These are phyloP conservation scores for Pangasius mekongensis DNA, from an alignment of 2,797 vertebrate genomes.

Conservation along the genomic window DNA sequence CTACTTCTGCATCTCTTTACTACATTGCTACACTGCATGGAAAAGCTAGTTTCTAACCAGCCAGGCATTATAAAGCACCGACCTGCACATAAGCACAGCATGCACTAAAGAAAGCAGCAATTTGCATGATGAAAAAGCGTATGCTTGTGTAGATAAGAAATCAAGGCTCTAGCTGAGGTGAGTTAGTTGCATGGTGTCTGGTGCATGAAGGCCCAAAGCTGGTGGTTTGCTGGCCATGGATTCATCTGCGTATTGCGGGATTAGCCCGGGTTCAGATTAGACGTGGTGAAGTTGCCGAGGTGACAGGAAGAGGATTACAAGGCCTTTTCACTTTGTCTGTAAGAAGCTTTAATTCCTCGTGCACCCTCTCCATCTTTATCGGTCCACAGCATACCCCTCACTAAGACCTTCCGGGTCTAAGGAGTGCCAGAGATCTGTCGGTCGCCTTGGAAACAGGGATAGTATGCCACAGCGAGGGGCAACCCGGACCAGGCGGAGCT, in stretches of 20 bases:
- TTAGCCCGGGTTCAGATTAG: constrained; percentile 73
- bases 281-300: constrained; percentile 77
- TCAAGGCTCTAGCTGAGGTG: not conserved
- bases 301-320: constrained; percentile 76
- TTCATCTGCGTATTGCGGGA: constrained; percentile 68
- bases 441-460: constrained; percentile 41
- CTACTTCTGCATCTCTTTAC: constrained; percentile 10
- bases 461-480: constrained; percentile 64
- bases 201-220: constrained; percentile 36
- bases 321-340: constrained; percentile 57
- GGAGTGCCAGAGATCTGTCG: constrained; percentile 52
- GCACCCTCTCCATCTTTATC: constrained; percentile 46
- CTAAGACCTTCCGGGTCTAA: constrained; percentile 28
- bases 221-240: constrained; percentile 35
- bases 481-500: constrained; percentile 54
- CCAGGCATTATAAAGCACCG: not conserved
- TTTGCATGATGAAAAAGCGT: constrained; percentile 43
- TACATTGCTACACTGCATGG: constrained; percentile 39
- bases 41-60: not conserved
- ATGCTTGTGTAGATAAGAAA: constrained; percentile 42
- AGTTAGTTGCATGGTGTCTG: constrained; percentile 43
- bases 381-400: constrained; percentile 39
- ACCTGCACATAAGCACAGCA: constrained; percentile 65
- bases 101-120: constrained; percentile 48
- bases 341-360: constrained; percentile 72